Evolutionary conservation across 2,113 vertebrate genomes (phyloP).

Genomic region (Salminus brasiliensis): DNA sequence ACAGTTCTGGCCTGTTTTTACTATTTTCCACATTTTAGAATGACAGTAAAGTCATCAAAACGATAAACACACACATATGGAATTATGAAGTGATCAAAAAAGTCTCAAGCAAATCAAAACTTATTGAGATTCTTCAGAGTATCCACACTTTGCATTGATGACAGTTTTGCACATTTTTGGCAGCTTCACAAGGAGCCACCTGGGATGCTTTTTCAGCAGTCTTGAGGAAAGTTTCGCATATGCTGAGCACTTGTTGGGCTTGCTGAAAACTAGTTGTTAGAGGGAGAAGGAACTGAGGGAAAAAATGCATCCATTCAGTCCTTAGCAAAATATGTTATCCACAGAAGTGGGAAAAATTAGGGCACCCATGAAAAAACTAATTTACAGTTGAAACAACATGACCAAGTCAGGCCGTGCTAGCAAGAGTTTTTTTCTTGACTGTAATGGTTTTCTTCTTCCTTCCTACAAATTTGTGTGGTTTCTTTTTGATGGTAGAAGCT

Average conservation of each 20-base stretch:
- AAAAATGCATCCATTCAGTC: neutral
- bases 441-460: too few relatives aligned
- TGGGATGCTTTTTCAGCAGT: neutral
- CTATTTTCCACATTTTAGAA: neutral
- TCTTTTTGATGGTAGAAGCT: too few relatives aligned
- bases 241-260: neutral
- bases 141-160: neutral
- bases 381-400: too few relatives aligned
- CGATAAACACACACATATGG: neutral
- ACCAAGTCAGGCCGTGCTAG: too few relatives aligned
- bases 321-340: too few relatives aligned
- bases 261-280: neutral
- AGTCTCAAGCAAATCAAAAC: neutral
- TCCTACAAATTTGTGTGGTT: too few relatives aligned
- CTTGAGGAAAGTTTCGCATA: neutral
- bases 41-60: neutral
- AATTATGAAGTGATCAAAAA: neutral
- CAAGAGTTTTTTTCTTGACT: too few relatives aligned
- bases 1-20: neutral
- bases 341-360: too few relatives aligned
- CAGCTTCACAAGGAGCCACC: neutral
- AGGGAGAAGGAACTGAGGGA: too few relatives aligned
- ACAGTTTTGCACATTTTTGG: constrained; percentile 1
- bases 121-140: neutral
- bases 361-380: too few relatives aligned